These are phyloP conservation scores for Intellagama lesueurii DNA, from an alignment of 2,797 vertebrate genomes.

Conservation along the genomic window DNA sequence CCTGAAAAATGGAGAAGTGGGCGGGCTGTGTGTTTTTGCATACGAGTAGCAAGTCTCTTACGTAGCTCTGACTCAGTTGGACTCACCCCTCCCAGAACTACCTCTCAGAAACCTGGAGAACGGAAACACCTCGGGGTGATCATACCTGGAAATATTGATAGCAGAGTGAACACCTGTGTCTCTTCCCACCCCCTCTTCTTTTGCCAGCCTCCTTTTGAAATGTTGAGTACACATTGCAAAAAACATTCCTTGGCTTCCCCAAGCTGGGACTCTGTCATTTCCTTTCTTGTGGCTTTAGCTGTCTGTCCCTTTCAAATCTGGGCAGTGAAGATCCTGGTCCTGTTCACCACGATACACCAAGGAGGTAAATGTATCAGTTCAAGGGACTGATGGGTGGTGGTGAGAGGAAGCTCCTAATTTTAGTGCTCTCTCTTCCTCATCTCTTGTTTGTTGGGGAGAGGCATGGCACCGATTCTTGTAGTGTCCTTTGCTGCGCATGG, in stretches of 20 bases:
- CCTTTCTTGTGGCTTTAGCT: background rate
- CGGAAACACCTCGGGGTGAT: background rate
- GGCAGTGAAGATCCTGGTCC: background rate
- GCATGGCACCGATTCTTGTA: too few relatives aligned
- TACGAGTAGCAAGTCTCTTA: background rate
- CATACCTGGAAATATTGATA: background rate
- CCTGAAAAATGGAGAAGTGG: background rate
- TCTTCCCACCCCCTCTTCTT: background rate
- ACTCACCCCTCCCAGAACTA: background rate
- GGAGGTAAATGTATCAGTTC: background rate
- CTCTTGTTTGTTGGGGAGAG: background rate
- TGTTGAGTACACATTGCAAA: too few relatives aligned
- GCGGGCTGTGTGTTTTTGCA: too few relatives aligned
- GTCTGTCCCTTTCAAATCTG: background rate
- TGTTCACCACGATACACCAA: background rate
- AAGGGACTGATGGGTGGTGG: background rate
- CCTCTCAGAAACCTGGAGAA: background rate
- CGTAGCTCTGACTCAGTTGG: background rate
- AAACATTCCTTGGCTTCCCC: background rate
- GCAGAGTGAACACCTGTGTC: slow-evolving; percentile 1
- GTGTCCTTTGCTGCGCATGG: background rate
- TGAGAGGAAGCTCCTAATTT: background rate
- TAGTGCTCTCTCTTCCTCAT: background rate
- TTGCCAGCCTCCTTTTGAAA: background rate
- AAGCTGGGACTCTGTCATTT: background rate